These are phyloP conservation scores for Boloria selene DNA, from an alignment of 2,888 invertebrate species.

Conservation along the genomic window DNA sequence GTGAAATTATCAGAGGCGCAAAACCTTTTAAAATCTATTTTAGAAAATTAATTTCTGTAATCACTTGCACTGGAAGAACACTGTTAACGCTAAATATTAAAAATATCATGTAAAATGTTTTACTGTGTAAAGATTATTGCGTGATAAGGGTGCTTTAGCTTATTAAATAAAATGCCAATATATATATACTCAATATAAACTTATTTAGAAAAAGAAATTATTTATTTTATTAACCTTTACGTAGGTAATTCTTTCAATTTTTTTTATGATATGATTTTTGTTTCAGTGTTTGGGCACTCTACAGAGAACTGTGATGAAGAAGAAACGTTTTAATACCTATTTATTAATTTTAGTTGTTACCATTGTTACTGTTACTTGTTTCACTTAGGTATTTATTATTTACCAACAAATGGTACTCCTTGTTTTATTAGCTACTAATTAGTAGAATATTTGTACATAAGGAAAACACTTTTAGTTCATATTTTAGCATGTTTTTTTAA, in stretches of 20 bases:
- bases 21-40: no score
- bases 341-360: constrained; percentile 71
- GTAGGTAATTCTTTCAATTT: background rate
- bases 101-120: no score
- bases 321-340: constrained; percentile 87
- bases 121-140: no score
- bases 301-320: constrained; percentile 93
- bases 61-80: no score
- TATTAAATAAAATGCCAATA: no score
- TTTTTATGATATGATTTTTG: constrained; percentile 41
- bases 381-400: constrained; percentile 72
- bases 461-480: constrained; percentile 55
- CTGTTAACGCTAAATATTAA: no score
- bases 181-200: no score
- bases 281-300: constrained; percentile 94
- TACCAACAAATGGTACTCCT: constrained; percentile 62
- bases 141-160: no score
- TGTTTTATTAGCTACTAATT: constrained; percentile 61
- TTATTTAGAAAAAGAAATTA: no score
- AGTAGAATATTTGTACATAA: constrained; percentile 71
- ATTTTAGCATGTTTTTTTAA: constrained; percentile 62
- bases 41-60: no score
- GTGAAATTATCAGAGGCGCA: no score
- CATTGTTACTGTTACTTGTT: constrained; percentile 75
- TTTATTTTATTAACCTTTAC: no score